Base-by-base conservation (phyloP, 2,113 vertebrate genomes). In the Thymallus thymallus region DNA sequence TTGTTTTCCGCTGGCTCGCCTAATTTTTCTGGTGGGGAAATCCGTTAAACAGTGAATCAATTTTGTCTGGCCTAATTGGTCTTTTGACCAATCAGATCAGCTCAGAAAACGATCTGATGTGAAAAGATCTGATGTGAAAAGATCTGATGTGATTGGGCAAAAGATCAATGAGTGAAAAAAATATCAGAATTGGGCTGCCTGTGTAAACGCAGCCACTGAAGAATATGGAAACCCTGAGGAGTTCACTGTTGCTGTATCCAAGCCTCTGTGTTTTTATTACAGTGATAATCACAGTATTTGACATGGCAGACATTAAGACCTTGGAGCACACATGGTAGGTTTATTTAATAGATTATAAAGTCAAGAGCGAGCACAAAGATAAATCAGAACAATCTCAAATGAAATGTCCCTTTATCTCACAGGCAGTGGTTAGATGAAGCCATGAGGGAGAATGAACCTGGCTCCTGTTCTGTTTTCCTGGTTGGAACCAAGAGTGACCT, bases 401-500 rank as follows among this genome's bases (percentile, higher is more conserved):
- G 9, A 41, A 51, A n/a, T 60, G n/a, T 22, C 56, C 9, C 51
- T 51, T 18, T 55, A 9, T 60, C 56, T 60, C 56, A 72, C 79
- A 98, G 96, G 61, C 95, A 94, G 80, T 98, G 96, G 96, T 80
- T 98, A 68, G 85, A 92, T 66, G 95, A 98, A 24, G 95, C 94
- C 0, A 48, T 96, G 84, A 93, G 71, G 32, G 96, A 97, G 80
- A 98, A 97, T 1, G 92, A 96, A 23, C 94, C 93, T 0, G 83
- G 86, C 22, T 91, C 94, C 73, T 95, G 92, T 78, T 92, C 92
- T 2, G 71, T 95, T 62, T 98, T 97, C 85, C 90, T 98, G 5
- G 94, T 96, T 69, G 96, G 96, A 41, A 95, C 94, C 76, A 98
- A 98, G 85, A 96, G 92, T 81, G 95, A 98, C 86, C 87, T 96